These are phyloP conservation scores for Malurus alboscapulatus DNA, from an alignment of 2,113 vertebrate species.

Conservation along the genomic window DNA sequence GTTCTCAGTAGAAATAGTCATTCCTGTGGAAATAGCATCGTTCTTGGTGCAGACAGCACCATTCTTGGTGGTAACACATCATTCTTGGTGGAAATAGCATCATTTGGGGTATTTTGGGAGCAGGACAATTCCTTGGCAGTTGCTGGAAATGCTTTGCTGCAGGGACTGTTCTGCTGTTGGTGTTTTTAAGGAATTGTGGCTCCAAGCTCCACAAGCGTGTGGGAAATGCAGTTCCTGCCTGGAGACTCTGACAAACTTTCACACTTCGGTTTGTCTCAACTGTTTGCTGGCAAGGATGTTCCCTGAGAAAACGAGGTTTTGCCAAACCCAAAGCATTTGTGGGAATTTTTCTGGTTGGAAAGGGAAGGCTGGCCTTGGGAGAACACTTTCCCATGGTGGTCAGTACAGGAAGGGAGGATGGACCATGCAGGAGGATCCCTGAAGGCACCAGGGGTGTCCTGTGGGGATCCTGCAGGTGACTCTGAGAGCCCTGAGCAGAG, in stretches of 20 bases:
- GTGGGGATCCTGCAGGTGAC: not conserved
- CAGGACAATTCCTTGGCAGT: not conserved
- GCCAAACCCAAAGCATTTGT: not conserved
- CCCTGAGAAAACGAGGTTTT: not conserved
- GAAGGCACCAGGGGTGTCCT: not conserved
- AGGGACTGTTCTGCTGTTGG: not conserved
- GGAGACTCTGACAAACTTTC: not conserved
- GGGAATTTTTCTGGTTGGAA: not conserved
- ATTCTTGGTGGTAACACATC: not conserved
- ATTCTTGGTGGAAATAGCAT: not conserved
- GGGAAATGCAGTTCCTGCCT: not conserved
- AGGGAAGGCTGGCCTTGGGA: not conserved
- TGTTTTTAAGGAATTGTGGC: not conserved
- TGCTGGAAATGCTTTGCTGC: not conserved
- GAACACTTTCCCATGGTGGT: not conserved
- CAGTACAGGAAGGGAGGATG: not conserved
- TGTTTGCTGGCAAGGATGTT: not conserved
- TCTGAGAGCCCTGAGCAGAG: fast-evolving
- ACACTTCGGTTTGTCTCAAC: not conserved
- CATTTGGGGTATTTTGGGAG: not conserved
- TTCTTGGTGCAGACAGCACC: not conserved
- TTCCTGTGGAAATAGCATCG: not conserved
- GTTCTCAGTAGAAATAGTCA: not conserved
- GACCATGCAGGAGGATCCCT: not conserved
- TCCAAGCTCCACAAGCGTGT: not conserved